A percentile compares a stretch with the other conserved stretches of the same genome.
These are phyloP conservation scores for Cephus spinipes DNA, from an alignment of 2,888 invertebrate species.

Conservation along the genomic window DNA sequence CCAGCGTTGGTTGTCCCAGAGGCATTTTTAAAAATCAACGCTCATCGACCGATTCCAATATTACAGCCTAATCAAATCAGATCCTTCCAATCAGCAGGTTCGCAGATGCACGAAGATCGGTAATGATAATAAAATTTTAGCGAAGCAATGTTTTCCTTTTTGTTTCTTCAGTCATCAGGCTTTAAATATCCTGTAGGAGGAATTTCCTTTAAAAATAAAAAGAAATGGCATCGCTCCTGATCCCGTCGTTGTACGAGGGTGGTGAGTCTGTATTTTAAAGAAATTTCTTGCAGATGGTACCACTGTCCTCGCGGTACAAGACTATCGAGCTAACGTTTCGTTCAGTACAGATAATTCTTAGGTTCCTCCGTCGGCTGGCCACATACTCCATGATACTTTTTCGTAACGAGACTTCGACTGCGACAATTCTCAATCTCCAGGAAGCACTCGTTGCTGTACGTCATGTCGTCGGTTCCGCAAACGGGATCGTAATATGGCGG, in stretches of 20 bases:
- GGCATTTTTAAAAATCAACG: neutral
- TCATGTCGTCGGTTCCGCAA: slow-evolving; percentile 92
- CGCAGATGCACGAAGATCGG: neutral
- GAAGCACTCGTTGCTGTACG: slow-evolving; percentile 94
- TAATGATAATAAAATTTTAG: slow-evolving; percentile 25
- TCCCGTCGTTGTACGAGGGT: neutral
- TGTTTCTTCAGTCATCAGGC: neutral
- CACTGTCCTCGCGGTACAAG: neutral
- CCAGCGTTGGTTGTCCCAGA: neutral
- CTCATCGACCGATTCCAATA: neutral
- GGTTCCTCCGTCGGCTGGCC: slow-evolving; percentile 87
- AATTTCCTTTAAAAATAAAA: neutral
- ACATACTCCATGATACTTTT: slow-evolving; percentile 87
- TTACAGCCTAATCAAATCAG: neutral
- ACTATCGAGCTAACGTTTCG: neutral
- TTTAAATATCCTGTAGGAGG: neutral
- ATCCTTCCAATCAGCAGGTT: neutral
- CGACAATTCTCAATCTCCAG: slow-evolving; percentile 92
- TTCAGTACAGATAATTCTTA: slow-evolving; percentile 86
- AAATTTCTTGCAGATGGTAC: neutral
- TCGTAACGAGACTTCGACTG: slow-evolving; percentile 80
- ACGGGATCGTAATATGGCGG: slow-evolving; percentile 90
- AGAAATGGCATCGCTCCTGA: neutral
- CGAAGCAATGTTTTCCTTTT: neutral
- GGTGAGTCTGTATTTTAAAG: no score